Evolutionary conservation across 1,140 invertebrate genomes (phyloP).

Genomic region (Limonius californicus): DNA sequence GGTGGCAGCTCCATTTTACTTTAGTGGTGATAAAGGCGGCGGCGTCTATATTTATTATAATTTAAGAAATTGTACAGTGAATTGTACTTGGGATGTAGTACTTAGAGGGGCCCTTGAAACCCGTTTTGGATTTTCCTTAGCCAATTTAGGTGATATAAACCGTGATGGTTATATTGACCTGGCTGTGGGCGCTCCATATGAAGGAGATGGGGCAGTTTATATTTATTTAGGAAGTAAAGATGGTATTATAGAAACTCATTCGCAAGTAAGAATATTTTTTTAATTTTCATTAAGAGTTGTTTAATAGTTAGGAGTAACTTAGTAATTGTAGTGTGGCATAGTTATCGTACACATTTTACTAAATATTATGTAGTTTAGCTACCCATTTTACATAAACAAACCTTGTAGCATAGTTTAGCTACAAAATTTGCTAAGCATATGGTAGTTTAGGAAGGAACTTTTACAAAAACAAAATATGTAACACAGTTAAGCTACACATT

Average conservation of each 20-base stretch:
- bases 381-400: no score
- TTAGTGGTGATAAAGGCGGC: slow-evolving; percentile 69
- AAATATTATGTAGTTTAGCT: no score
- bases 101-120: slow-evolving; percentile 70
- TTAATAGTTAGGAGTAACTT: no score
- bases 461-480: no score
- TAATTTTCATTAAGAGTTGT: no score
- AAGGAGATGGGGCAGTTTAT: slow-evolving; percentile 78
- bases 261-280: slow-evolving; percentile 56
- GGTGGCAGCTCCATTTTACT: slow-evolving; percentile 90
- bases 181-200: slow-evolving; percentile 89
- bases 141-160: slow-evolving; percentile 86
- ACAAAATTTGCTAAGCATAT: no score
- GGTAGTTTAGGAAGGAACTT: no score
- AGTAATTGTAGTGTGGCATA: no score
- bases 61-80: slow-evolving; percentile 41
- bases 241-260: slow-evolving; percentile 69
- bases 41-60: slow-evolving; percentile 88
- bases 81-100: slow-evolving; percentile 52
- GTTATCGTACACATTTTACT: not conserved
- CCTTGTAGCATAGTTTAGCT: no score
- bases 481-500: no score
- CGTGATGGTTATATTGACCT: slow-evolving; percentile 87
- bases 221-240: slow-evolving; percentile 78
- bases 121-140: slow-evolving; percentile 81